A percentile compares a stretch with the other conserved stretches of the same genome.
Evolutionary conservation across 2,888 invertebrate species (phyloP).

Genomic region (Dryobotodes eremita): DNA sequence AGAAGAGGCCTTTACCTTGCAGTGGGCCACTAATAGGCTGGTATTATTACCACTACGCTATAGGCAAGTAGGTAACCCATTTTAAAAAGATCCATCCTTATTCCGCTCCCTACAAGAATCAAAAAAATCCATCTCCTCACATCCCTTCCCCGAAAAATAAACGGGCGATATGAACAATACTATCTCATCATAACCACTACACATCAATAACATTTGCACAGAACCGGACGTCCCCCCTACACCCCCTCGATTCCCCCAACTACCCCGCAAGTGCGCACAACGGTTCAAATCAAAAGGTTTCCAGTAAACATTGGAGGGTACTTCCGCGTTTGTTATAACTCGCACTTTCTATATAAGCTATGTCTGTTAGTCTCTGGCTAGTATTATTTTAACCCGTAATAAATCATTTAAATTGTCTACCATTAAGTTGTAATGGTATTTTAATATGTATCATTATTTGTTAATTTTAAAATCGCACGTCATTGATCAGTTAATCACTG

Average conservation of each 20-base stretch:
- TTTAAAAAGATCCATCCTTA: constrained; percentile 11
- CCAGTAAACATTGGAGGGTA: constrained; percentile 75
- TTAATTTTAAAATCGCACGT: constrained; percentile 2
- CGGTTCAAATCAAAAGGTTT: constrained; percentile 79
- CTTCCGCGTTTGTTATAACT: constrained; percentile 72
- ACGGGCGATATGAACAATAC: constrained; percentile 77
- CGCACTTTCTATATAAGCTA: constrained; percentile 52
- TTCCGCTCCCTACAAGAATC: constrained; percentile 5
- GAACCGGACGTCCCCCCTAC: constrained; percentile 66
- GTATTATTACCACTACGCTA: not conserved
- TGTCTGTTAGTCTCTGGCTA: constrained; percentile 34
- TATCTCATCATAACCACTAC: constrained; percentile 75
- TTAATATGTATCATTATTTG: constrained; percentile 9
- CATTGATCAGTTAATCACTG: not conserved
- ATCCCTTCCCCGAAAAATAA: constrained; percentile 71
- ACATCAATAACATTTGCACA: constrained; percentile 81
- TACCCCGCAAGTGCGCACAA: constrained; percentile 77
- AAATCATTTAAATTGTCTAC: constrained; percentile 23
- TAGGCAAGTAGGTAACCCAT: not conserved
- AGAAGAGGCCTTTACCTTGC: not conserved
- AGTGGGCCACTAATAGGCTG: not conserved
- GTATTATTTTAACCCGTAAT: constrained; percentile 20
- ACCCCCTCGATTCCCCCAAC: constrained; percentile 42
- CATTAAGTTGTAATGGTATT: constrained; percentile 30
- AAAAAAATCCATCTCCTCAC: constrained; percentile 43